A percentile compares a stretch with the other conserved stretches of the same genome.
phyloP scores from a whole-genome alignment of 2,888 invertebrate genomes.

The Trichogramma dendrolimi region DNA sequence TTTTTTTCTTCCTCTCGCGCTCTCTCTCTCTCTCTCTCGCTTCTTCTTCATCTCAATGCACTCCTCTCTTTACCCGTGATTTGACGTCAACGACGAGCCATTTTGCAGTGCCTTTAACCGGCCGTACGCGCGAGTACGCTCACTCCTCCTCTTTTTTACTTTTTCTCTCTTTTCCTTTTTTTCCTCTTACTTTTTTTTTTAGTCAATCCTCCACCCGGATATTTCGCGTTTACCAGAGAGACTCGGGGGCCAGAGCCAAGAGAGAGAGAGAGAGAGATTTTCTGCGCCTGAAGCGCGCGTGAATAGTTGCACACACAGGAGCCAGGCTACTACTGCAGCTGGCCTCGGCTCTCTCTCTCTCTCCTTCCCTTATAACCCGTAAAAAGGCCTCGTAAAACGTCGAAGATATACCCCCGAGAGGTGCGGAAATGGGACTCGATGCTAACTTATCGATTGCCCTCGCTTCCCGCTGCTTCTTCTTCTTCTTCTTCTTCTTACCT shows the following conservation, averaged over 20 bases:
- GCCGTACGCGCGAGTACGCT: no score
- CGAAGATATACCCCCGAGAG: constrained; percentile 20
- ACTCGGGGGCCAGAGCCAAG: neutral
- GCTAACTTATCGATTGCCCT: constrained; percentile 29
- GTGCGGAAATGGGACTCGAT: constrained; percentile 31
- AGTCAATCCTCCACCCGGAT: neutral
- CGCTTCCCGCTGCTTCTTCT: constrained; percentile 21
- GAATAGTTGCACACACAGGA: no score
- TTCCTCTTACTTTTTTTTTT: neutral
- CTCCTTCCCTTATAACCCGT: neutral
- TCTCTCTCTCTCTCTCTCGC: neutral
- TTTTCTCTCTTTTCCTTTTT: neutral
- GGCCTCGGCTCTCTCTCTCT: neutral
- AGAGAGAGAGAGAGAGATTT: neutral
- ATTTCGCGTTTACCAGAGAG: no score
- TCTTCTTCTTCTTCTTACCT: constrained; percentile 5
- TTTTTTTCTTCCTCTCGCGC: constrained; percentile 1
- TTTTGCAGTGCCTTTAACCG: no score
- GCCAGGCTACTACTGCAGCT: constrained; percentile 3
- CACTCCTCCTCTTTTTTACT: neutral
- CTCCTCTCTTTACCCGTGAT: no score
- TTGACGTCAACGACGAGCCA: no score
- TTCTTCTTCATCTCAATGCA: neutral
- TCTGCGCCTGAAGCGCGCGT: neutral
- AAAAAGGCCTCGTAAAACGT: constrained; percentile 31